Base-by-base conservation (phyloP, 2,888 invertebrate genomes). In the Monopis laevigella region DNA sequence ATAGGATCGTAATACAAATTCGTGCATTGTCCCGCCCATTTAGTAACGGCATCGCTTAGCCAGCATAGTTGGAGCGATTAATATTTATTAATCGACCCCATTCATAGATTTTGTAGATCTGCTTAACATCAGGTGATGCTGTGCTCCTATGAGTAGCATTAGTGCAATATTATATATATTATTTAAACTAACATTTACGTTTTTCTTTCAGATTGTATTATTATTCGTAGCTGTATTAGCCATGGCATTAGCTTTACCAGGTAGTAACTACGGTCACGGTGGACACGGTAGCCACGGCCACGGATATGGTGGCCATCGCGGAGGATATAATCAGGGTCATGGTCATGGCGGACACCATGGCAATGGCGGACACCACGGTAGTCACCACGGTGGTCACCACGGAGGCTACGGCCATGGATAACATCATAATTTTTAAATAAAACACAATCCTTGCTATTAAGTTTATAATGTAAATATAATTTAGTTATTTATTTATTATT, bases 281-380 rank as follows among this genome's bases (percentile, higher is more conserved):
- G 27, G 27, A n/a, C 17, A 35, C 12, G 36, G 36, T 3, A 21
- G 36, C 3, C 12, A 29, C 29, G 29, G 24, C 6, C 28, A 28
- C 28, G 28, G 28, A 28, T 5, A n/a, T n/a, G n/a, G n/a, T n/a
- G n/a, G n/a, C n/a, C n/a, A 30, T 18, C 24, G 14, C 6, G 38
- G 38, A 4, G 38, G 38, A 3, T 12, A 28, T 12, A 12, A 24
- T n/a, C 35, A 35, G 3, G 38, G 26, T 3, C n/a, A n/a, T n/a
- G n/a, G 13, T 12, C 38, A n/a, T n/a, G n/a, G 39, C 10, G 27
- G 27, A 27, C 36, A 36, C 4, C 12, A 11, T n/a, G 36, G 19
- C 14, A n/a, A 36, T 27, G 39, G 39, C 3, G 39, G 39, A n/a
- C n/a, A n/a, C n/a, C n/a, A n/a, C n/a, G n/a, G 24, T 21, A 8